phyloP scores from a whole-genome alignment of 2,113 vertebrate species.

The Columba livia region DNA sequence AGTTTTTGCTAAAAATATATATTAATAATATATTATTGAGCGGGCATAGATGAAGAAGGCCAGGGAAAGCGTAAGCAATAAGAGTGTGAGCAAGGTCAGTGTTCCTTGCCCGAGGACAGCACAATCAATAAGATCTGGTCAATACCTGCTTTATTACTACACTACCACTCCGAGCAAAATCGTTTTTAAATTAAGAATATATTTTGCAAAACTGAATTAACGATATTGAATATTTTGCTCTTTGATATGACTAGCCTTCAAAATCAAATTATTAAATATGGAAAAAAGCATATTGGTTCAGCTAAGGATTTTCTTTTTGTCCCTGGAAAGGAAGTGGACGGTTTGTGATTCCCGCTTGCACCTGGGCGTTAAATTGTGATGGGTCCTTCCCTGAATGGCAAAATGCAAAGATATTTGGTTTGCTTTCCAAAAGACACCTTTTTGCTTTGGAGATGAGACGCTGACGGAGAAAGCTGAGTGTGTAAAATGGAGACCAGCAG shows the following conservation, averaged over 20 bases:
- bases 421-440: conserved; percentile 40
- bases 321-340: conserved; percentile 10
- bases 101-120: conserved; percentile 95
- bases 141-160: conserved; percentile 99
- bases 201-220: conserved; percentile 92
- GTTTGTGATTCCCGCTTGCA: conserved; percentile 18
- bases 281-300: conserved; percentile 76
- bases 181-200: conserved; percentile 97
- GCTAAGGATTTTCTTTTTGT: conserved; percentile 48
- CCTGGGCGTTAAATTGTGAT: conserved; percentile 53
- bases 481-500: conserved; percentile 31
- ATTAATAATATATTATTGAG: conserved; percentile 99
- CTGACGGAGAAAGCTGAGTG: conserved; percentile 15
- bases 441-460: conserved; percentile 10
- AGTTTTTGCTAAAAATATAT: conserved; percentile 96
- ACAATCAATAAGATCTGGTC: conserved; percentile 99
- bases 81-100: conserved; percentile 93
- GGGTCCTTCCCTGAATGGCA: background rate
- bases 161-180: conserved; percentile 95
- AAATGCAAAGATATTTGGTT: conserved; percentile 43
- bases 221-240: conserved; percentile 91
- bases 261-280: conserved; percentile 85
- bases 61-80: conserved; percentile 89
- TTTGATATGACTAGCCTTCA: conserved; percentile 83
- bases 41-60: conserved; percentile 89